These are phyloP conservation scores for Mormyrus hasselquistii DNA, from an alignment of 2,797 vertebrate species.

Conservation along the genomic window DNA sequence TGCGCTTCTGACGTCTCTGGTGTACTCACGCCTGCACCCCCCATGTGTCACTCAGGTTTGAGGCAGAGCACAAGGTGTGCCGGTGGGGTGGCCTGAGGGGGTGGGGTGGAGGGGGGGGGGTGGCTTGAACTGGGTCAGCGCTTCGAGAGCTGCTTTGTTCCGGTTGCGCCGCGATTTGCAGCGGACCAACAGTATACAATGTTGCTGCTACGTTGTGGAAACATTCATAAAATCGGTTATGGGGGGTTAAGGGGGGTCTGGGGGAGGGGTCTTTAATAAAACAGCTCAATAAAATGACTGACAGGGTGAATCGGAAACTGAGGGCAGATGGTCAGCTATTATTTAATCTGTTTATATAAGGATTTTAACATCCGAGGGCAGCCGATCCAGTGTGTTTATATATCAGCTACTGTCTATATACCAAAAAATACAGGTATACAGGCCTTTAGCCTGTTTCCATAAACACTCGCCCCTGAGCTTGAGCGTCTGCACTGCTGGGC, in stretches of 20 bases:
- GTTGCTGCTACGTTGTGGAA: neutral
- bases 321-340: neutral
- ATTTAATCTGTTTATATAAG: neutral
- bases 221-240: neutral
- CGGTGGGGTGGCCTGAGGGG: too few relatives aligned
- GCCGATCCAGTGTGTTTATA: neutral
- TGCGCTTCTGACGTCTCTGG: neutral
- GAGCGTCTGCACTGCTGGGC: neutral
- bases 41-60: neutral
- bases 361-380: neutral
- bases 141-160: too few relatives aligned
- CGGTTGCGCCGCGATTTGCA: neutral
- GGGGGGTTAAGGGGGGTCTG: neutral
- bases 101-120: too few relatives aligned
- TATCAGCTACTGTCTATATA: neutral
- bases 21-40: neutral
- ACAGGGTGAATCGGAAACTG: neutral
- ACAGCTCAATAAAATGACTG: neutral
- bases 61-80: neutral
- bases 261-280: neutral
- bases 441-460: neutral
- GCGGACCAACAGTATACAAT: neutral
- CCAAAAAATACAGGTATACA: neutral
- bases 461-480: neutral
- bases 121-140: conserved; percentile 7